These are phyloP conservation scores for Lanistes nyassanus DNA, from an alignment of 1,140 invertebrate genomes.

Conservation along the genomic window DNA sequence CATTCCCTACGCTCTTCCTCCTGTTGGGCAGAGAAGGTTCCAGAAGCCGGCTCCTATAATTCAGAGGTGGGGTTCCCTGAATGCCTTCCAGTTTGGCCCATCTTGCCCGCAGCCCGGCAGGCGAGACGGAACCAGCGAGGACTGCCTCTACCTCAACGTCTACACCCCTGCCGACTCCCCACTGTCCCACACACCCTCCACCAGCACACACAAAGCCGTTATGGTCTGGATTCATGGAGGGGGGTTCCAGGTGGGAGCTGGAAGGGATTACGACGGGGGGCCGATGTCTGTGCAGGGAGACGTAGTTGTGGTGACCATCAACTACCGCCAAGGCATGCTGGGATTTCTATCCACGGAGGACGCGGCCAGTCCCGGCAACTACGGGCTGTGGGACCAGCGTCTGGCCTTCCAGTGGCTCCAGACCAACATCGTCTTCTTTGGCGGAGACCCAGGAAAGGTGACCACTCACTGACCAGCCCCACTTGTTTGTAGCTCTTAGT, in stretches of 20 bases:
- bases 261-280: constrained; percentile 1
- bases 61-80: neutral
- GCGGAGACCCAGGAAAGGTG: constrained; percentile 48
- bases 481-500: neutral
- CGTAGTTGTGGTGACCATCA: constrained; percentile 28
- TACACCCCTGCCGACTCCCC: constrained; percentile 72
- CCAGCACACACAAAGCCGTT: neutral
- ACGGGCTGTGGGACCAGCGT: constrained; percentile 69
- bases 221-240: constrained; percentile 27
- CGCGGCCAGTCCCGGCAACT: constrained; percentile 24
- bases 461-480: neutral
- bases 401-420: constrained; percentile 72
- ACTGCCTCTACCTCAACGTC: constrained; percentile 94
- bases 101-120: constrained; percentile 75
- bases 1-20: constrained; percentile 92
- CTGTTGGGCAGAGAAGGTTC: constrained; percentile 81
- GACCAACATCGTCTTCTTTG: constrained; percentile 54
- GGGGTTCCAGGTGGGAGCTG: constrained; percentile 12
- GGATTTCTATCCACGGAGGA: constrained; percentile 20
- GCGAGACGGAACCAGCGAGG: constrained; percentile 72
- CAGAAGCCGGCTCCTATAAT: constrained; percentile 81
- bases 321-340: constrained; percentile 29
- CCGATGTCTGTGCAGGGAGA: constrained; percentile 12
- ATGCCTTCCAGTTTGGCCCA: constrained; percentile 79
- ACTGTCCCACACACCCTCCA: neutral